Evolutionary conservation across 2,113 vertebrate species (phyloP).

Genomic region (rat (Rattus norvegicus)): GRCr8 NC_086024.1:74764001-74764500

Average conservation of each 20-base stretch:
- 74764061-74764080: background rate
- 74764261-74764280: background rate
- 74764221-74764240: background rate
- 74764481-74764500: conserved; percentile 52
- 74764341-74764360: background rate
- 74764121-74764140: conserved; percentile 15
- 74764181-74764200: background rate
- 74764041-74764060: background rate
- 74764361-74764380: background rate
- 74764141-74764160: conserved; percentile 39
- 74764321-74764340: background rate
- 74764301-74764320: background rate
- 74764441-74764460: background rate
- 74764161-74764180: conserved; percentile 45
- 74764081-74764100: conserved; percentile 5
- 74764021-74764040: background rate
- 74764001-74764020: background rate
- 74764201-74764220: background rate
- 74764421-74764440: conserved; percentile 1
- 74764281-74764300: background rate
- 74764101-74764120: background rate
- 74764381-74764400: background rate
- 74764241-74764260: background rate
- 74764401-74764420: conserved; percentile 13
- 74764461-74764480: conserved; percentile 28